Base-by-base conservation (phyloP, 1,140 invertebrate genomes). In the Drosophila aff. region DNA sequence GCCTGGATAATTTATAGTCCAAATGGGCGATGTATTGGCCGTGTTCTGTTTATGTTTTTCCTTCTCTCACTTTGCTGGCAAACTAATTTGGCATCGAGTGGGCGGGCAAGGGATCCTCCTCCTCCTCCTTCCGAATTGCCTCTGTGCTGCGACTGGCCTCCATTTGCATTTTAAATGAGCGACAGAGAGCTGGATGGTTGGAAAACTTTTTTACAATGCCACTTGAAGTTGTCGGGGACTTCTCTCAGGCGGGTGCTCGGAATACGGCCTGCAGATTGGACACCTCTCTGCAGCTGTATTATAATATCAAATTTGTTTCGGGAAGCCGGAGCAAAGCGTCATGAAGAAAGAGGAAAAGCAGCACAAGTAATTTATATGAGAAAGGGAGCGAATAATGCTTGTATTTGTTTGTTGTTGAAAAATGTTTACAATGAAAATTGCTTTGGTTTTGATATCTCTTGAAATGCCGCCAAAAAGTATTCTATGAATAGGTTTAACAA, bases 121-220 rank as follows among this genome's bases (percentile, higher is more conserved):
- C 18, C 10, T 7, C 26, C 7, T 7, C 28, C 28, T 18, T 7
- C 65, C 47, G 33, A 50, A 65, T 52, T 86, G 61, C 65, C 68
- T 59, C 64, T 28, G 69, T 36, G 33, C 46, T 2, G 33, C 2
- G 33, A 44, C 33, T 64, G 50, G 58, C 63, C 58, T 58, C 74
- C 84, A 87, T 87, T 87, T 87, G 84, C 84, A 87, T 87, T 89
- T 87, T 68, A 89, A 89, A 87, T 89, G 81, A 89, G 66, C 21
- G 47, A 47, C 23, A 23, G 53, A 21, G 21, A 23, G 53, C 23
- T 18, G 50, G 52, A 23, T 46, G 49, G 63, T 61, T 36, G 75
- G 67, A 38, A 55, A 74, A 87, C 77, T 74, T 89, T 87, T 87
- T 83, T 78, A 87, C 76, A 73, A 82, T 69, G 67, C 67, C 76